These are phyloP conservation scores for Drosophila yooni DNA, from an alignment of 2,888 invertebrate genomes.

Conservation along the genomic window DNA sequence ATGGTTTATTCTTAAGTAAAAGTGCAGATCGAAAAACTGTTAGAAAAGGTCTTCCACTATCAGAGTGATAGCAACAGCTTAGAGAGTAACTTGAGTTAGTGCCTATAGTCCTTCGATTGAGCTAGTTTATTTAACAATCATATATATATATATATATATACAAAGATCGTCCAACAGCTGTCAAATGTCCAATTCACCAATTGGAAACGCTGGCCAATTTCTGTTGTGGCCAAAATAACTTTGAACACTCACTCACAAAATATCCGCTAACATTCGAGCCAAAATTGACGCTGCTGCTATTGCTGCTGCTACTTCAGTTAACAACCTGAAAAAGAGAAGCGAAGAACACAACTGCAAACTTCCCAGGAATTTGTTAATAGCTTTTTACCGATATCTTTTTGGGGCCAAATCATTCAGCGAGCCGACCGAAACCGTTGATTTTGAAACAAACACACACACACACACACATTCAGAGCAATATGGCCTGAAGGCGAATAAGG, in stretches of 20 bases:
- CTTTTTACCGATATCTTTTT: conserved; percentile 79
- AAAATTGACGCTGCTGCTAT: conserved; percentile 33
- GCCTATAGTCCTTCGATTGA: background rate
- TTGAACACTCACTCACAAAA: conserved; percentile 19
- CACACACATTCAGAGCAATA: background rate
- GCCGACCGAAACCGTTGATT: conserved; percentile 72
- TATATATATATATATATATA: background rate
- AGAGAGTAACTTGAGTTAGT: background rate
- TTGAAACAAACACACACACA: conserved; percentile 34
- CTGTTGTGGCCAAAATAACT: conserved; percentile 9
- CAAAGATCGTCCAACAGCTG: background rate
- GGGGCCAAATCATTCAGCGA: conserved; percentile 38
- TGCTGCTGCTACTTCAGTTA: conserved; percentile 29
- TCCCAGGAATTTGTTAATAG: conserved; percentile 78
- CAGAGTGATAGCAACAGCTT: background rate
- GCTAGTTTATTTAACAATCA: background rate
- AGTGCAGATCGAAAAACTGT: background rate
- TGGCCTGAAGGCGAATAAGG: conserved; percentile 20
- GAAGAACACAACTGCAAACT: conserved; percentile 69
- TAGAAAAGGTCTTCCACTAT: background rate
- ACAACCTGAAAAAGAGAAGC: conserved; percentile 17
- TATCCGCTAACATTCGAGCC: conserved; percentile 55
- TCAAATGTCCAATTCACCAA: conserved; percentile 10
- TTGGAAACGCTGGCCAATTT: conserved; percentile 15
- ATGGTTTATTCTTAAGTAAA: too few relatives aligned